A percentile compares a stretch with the other conserved stretches of the same genome.
phyloP scores from a whole-genome alignment of 2,888 invertebrate genomes.

The Raillietiella orientalis region DNA sequence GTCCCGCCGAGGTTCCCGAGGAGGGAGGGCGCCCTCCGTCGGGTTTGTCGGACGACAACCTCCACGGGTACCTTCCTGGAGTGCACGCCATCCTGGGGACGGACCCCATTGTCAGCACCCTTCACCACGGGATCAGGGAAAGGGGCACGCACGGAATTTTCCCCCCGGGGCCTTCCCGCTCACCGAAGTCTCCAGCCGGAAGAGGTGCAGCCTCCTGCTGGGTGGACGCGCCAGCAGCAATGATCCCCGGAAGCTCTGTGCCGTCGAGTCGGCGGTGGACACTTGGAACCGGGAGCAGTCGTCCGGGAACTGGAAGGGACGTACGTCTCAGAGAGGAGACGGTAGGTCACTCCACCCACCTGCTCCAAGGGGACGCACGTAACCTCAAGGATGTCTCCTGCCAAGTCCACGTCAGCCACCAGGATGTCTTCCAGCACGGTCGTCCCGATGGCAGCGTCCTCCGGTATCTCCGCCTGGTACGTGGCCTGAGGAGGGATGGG shows the following conservation, averaged over 20 bases:
- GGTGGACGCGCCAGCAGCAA: slow-evolving; percentile 28
- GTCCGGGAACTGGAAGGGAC: slow-evolving; percentile 23
- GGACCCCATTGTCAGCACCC: too few relatives aligned
- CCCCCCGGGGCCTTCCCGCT: too few relatives aligned
- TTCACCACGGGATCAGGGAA: too few relatives aligned
- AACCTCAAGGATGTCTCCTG: slow-evolving; percentile 46
- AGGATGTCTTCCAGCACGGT: slow-evolving; percentile 34
- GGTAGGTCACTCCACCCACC: slow-evolving; percentile 3
- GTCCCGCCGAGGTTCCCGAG: slow-evolving; percentile 42
- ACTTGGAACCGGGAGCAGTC: slow-evolving; percentile 36
- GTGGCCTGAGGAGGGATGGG: slow-evolving; percentile 32
- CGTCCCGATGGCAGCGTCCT: slow-evolving; percentile 34
- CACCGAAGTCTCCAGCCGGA: too few relatives aligned
- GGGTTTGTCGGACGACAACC: slow-evolving; percentile 46
- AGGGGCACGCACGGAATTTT: too few relatives aligned
- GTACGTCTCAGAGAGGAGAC: not conserved
- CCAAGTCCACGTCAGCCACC: slow-evolving; percentile 42
- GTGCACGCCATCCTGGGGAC: slow-evolving; percentile 53
- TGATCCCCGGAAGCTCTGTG: slow-evolving; percentile 27
- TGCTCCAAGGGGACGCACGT: slow-evolving; percentile 16
- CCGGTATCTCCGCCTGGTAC: slow-evolving; percentile 40
- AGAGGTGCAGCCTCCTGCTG: too few relatives aligned
- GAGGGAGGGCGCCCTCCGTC: slow-evolving; percentile 57
- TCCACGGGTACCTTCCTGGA: slow-evolving; percentile 36
- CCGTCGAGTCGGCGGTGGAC: slow-evolving; percentile 23